Percentiles rank a stretch among this genome's conserved stretches.
These are phyloP conservation scores for Euplagia quadripunctaria DNA, from an alignment of 2,888 invertebrate genomes.

Conservation along the genomic window DNA sequence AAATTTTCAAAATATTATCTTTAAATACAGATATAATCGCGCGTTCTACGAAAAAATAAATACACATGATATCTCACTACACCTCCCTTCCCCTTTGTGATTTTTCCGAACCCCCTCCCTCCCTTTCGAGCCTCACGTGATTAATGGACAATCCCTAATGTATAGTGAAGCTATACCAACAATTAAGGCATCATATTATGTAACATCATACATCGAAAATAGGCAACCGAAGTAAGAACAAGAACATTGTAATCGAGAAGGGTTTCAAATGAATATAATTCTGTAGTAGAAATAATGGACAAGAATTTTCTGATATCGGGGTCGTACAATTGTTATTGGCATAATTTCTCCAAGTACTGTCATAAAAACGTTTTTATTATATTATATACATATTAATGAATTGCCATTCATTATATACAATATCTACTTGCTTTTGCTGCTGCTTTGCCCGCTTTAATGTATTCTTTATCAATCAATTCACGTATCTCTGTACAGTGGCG, in stretches of 20 bases:
- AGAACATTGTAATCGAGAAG: neutral
- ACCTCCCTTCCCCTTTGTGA: no score
- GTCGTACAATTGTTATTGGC: neutral
- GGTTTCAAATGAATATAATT: neutral
- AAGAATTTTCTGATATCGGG: neutral
- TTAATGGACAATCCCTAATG: neutral
- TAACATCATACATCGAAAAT: neutral
- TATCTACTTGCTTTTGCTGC: neutral
- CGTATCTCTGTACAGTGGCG: no score
- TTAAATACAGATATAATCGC: no score
- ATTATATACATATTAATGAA: neutral
- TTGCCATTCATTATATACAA: neutral
- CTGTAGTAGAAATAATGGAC: neutral
- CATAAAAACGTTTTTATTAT: neutral
- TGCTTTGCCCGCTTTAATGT: neutral
- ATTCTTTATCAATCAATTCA: neutral
- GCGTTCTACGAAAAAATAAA: no score
- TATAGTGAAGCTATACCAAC: neutral
- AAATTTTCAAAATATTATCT: no score
- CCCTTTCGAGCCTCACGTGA: no score
- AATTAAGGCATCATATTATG: neutral
- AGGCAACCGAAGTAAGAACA: neutral
- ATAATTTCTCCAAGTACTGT: neutral
- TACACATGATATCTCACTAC: no score
- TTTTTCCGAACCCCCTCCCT: no score